These are phyloP conservation scores for Takifugu rubripes DNA, from an alignment of 2,797 vertebrate species.

Conservation along the genomic window DNA sequence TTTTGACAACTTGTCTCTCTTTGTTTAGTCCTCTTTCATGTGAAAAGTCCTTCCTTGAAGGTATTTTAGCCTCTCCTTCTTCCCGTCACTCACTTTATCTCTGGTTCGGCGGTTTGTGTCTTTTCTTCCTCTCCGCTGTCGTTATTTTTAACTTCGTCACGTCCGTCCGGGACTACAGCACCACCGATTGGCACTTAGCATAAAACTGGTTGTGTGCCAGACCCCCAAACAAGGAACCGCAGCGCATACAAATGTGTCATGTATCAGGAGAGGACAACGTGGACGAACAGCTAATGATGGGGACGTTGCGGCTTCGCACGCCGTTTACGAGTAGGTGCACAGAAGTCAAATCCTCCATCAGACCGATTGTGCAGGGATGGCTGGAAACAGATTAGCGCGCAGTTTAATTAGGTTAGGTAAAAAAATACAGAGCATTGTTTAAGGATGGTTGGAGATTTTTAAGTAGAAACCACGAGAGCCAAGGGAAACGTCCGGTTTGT, in stretches of 20 bases:
- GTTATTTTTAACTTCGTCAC: slow-evolving; percentile 19
- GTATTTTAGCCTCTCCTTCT: slow-evolving; percentile 7
- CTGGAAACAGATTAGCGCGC: too few relatives aligned
- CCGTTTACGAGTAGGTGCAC: slow-evolving; percentile 16
- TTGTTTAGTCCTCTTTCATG: slow-evolving; percentile 3
- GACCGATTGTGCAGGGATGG: neutral
- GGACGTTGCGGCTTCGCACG: slow-evolving; percentile 1
- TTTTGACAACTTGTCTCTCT: slow-evolving; percentile 1
- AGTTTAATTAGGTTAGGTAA: slow-evolving; percentile 9
- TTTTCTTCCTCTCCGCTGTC: slow-evolving; percentile 10
- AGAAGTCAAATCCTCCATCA: slow-evolving; percentile 12
- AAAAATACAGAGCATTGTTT: neutral
- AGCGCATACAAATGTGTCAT: slow-evolving; percentile 32
- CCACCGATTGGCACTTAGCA: slow-evolving; percentile 60
- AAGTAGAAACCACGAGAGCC: too few relatives aligned
- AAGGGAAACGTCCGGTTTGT: too few relatives aligned
- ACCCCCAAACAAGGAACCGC: slow-evolving; percentile 26
- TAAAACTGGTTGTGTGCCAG: slow-evolving; percentile 49
- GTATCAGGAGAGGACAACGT: slow-evolving; percentile 17
- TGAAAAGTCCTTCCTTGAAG: neutral
- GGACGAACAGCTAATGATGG: slow-evolving; percentile 32
- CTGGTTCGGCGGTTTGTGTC: slow-evolving; percentile 14
- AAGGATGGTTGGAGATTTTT: too few relatives aligned
- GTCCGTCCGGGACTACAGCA: slow-evolving; percentile 29
- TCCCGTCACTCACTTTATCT: slow-evolving; percentile 1